A percentile compares a stretch with the other conserved stretches of the same genome.
phyloP scores from a whole-genome alignment of 2,888 invertebrate genomes.

The Brenthis hecate region DNA sequence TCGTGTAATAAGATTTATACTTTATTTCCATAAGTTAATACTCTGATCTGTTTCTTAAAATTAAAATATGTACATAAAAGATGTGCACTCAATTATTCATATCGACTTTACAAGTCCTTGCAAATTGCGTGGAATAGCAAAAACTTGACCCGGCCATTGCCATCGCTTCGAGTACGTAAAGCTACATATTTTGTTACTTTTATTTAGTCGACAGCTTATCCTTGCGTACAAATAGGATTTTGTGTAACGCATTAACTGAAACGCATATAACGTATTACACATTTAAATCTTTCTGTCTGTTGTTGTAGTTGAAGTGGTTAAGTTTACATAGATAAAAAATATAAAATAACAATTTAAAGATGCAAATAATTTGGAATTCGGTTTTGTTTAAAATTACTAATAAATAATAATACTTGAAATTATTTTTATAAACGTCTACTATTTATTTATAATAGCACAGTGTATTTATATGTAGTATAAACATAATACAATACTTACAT shows the following conservation, averaged over 20 bases:
- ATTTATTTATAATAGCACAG: no score
- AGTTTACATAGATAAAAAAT: neutral
- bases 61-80: conserved; percentile 28
- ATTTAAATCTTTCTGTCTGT: neutral
- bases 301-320: no score
- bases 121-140: conserved; percentile 38
- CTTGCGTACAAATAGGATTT: conserved; percentile 10
- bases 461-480: no score
- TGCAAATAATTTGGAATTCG: no score
- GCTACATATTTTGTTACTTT: conserved; percentile 28
- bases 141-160: conserved; percentile 40
- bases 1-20: conserved; percentile 8
- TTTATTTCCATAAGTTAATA: conserved; percentile 16
- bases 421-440: no score
- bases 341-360: no score
- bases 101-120: conserved; percentile 39
- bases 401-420: no score
- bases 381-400: no score
- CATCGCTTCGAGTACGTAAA: conserved; percentile 41
- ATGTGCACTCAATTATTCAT: conserved; percentile 41
- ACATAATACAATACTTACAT: no score
- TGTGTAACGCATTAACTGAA: conserved; percentile 8
- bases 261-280: neutral
- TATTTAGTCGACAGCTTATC: conserved; percentile 18
- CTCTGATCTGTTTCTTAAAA: conserved; percentile 19